Evolutionary conservation across 2,888 invertebrate genomes (phyloP).

Genomic region (Calliphora vomitoria): DNA sequence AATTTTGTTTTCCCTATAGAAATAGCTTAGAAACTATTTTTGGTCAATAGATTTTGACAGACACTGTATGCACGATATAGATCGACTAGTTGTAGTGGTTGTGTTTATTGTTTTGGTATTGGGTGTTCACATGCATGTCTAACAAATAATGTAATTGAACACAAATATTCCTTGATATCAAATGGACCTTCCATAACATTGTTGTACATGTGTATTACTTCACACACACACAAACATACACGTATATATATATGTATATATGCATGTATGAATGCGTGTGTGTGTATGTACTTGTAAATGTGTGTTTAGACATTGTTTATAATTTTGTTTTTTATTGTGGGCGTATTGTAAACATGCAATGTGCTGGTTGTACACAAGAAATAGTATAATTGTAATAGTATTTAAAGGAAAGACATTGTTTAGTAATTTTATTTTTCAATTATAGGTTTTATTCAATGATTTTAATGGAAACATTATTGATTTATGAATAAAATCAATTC

Average conservation of each 20-base stretch:
- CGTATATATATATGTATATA: neutral
- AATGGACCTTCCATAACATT: conserved; percentile 41
- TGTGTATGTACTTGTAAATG: neutral
- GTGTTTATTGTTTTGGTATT: conserved; percentile 45
- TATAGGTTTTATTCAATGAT: conserved; percentile 41
- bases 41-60: too few relatives aligned
- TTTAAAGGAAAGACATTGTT: conserved; percentile 31
- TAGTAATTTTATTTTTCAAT: conserved; percentile 60
- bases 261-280: neutral
- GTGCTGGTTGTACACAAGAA: conserved; percentile 2
- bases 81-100: conserved; percentile 5
- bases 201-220: conserved; percentile 22
- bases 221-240: neutral
- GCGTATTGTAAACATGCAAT: conserved; percentile 37
- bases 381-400: conserved; percentile 11
- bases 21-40: too few relatives aligned
- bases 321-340: conserved; percentile 34
- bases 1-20: too few relatives aligned
- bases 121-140: conserved; percentile 78
- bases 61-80: too few relatives aligned
- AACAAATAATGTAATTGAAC: conserved; percentile 81
- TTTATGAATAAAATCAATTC: conserved; percentile 43
- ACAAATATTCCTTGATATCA: conserved; percentile 60
- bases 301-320: conserved; percentile 21
- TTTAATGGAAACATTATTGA: conserved; percentile 57